Conservation (phyloP, 1,140 invertebrate species). For the Drosophila eugracilis region DNA sequence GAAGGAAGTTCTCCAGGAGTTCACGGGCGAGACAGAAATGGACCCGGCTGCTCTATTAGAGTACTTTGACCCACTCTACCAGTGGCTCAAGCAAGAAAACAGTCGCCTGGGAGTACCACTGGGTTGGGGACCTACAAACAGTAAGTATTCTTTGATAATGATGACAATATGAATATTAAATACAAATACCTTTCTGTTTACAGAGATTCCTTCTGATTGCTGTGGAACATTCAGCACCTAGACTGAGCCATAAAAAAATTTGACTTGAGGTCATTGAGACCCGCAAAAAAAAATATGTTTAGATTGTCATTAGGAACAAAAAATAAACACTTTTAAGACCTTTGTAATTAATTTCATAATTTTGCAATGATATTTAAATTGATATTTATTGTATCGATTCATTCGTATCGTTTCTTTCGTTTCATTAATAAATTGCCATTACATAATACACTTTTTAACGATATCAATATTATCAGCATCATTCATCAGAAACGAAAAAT, state of each 20-base stretch:
- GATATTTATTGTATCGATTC: conserved; percentile 60
- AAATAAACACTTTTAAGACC: conserved; percentile 14
- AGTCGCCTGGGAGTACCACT: conserved; percentile 66
- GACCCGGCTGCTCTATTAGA: conserved; percentile 83
- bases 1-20: conserved; percentile 86
- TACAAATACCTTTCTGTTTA: not conserved
- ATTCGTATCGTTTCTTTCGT: conserved; percentile 44
- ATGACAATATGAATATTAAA: not conserved
- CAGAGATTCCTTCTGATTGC: conserved; percentile 67
- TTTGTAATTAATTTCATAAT: conserved; percentile 21
- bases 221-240: conserved; percentile 69
- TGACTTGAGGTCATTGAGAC: conserved; percentile 6
- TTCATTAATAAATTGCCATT: conserved; percentile 46
- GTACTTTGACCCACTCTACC: conserved; percentile 84
- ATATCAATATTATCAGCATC: conserved; percentile 29
- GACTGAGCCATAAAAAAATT: not conserved
- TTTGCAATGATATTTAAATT: conserved; percentile 46
- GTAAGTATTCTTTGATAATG: conserved; percentile 47
- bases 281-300: conserved; percentile 11
- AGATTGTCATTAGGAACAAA: conserved; percentile 4
- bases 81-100: conserved; percentile 84
- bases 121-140: conserved; percentile 72
- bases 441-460: conserved; percentile 54
- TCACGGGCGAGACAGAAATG: conserved; percentile 86
- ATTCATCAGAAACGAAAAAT: conserved; percentile 16